phyloP scores from a whole-genome alignment of 2,797 vertebrate species.

The Argya squamiceps region DNA sequence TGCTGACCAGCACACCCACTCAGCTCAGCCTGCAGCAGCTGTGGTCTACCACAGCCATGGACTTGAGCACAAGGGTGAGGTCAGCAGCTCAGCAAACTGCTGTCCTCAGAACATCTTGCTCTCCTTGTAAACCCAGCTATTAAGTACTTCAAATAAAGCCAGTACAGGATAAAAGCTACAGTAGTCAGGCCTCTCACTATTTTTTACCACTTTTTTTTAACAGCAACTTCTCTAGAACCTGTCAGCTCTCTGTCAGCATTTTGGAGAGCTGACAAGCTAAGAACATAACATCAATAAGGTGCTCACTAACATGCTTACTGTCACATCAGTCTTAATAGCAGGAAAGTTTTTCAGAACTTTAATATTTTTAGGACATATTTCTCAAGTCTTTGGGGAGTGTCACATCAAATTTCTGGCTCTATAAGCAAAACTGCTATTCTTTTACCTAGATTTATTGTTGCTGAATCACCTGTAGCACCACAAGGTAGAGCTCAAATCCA shows the following conservation, averaged over 20 bases:
- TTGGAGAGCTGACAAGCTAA: neutral
- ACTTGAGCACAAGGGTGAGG: neutral
- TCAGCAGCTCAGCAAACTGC: neutral
- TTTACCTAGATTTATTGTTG: neutral
- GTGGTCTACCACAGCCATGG: accelerated
- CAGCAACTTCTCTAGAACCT: neutral
- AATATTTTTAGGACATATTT: neutral
- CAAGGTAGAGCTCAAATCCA: neutral
- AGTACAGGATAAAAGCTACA: neutral
- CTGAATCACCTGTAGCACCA: neutral
- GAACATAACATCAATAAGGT: neutral
- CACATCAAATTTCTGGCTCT: neutral
- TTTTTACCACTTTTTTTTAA: neutral
- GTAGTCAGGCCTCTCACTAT: neutral
- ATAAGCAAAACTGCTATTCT: neutral
- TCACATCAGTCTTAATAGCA: neutral
- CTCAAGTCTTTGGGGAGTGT: neutral
- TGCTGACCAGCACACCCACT: neutral
- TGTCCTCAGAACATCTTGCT: neutral
- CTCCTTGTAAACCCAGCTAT: neutral
- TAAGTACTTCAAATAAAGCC: neutral
- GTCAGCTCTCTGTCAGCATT: neutral
- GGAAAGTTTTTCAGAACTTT: neutral
- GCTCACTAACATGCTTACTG: neutral
- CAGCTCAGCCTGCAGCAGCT: neutral